Evolutionary conservation across 2,888 invertebrate genomes (phyloP), one percentile per base, ranked within the genome.

Genomic region (Oligia fasciuncula): DNA sequence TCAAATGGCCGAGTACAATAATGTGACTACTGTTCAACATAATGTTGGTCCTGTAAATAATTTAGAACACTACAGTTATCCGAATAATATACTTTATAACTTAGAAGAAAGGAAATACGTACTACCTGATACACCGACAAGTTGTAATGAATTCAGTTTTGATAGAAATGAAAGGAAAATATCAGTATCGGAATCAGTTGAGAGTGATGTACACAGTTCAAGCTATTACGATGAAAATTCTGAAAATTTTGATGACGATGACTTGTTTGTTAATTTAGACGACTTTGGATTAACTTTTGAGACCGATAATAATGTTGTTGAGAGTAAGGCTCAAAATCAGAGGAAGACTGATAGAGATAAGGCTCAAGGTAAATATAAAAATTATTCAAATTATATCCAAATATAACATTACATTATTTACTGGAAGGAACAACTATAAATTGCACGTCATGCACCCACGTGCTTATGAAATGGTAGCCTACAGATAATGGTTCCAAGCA

Each of bases 31-130:
- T 74, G 82, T 91, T 54, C 85, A 90, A 73, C 90, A 90, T 78
- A 89, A 81, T 79, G 88, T 89, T 76, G 85, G 85, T 49, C 85
- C 91, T 79, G 78, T 94, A 4, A 92, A 93, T 81, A 97, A 94
- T 86, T 82, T 97, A 80, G 97, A 97, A 77, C 95, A 95, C 77
- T 97, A 95, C 75, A 97, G 96, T 81, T 97, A 97, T 86, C 96
- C 96, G 0, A 96, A 97, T 76, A 97, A 97, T 73, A 94, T 96
- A 74, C 89, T 96, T 4, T 94, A 95, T 62, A 96, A 96, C 88
- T 90, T 97, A 79, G 95, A 96, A 80, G 94, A 95, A 76, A 96
- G 94, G 73, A 94, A 92, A 73, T 96, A 96, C 67, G 91, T 93
- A 40, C 82, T 96, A 76, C 96, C 96, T 0, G 96, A 97, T 80